Base-by-base conservation (phyloP, 2,888 invertebrate genomes). In the Masnerella sp. region DNA sequence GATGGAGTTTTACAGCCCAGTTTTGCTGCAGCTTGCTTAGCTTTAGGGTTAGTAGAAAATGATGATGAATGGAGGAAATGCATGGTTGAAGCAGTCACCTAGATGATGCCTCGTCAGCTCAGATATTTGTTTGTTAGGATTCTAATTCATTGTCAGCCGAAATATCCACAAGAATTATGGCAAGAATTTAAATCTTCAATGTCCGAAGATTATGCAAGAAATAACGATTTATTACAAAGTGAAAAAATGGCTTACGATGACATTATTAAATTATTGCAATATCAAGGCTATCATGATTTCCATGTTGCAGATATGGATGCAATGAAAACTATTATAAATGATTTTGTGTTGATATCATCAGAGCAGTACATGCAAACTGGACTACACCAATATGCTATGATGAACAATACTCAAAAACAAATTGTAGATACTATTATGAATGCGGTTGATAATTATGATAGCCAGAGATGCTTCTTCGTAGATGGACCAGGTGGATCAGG, bases 31-130 rank as follows among this genome's bases (percentile, higher is more conserved):
- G 40, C 40, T 5, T 40, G 40, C 18, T 40, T 40, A 40, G 40
- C 40, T 17, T 40, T 40, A 18, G 40, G 17, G 3, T 18, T 40
- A 18, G 9, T n/a, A 9, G 40, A 40, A 40, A 40, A 40, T 18
- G 40, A 40, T 18, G 52, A 68, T 52, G 75, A 75, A 45, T 73
- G 74, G 59, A 52, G 22, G 45, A 17, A 38, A 30, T 43, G 64
- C 20, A 68, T 74, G 73, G 38, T 32, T 34, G 73, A 62, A 58
- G 68, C 61, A 12, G 8, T 12, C 8, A 8, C 25, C 17, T 68
- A 68, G 73, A 64, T 73, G 56, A 69, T 74, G 67, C 85, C 80
- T 58, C 36, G 70, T 30, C 71, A 78, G 62, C 68, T 87, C 32
- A 58, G 86, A 56, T 42, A 74, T 12, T 56, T 84, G 5, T 85